phyloP scores from a whole-genome alignment of 1,140 invertebrate genomes.

The Augochlora pura region DNA sequence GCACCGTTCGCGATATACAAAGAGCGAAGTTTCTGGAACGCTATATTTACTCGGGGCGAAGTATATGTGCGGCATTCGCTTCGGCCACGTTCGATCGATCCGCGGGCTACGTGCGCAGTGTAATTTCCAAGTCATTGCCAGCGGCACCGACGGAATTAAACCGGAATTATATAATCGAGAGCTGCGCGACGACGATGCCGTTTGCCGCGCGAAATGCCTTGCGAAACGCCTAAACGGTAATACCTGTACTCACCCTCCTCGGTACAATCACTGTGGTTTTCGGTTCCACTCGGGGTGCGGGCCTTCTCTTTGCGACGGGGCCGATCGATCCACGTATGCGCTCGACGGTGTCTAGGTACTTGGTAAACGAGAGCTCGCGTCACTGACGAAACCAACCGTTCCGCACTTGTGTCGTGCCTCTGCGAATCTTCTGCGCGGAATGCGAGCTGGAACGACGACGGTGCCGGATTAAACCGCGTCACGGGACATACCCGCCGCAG shows the following conservation, averaged over 20 bases:
- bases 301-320: background rate
- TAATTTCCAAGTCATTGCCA: conserved; percentile 12
- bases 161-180: conserved; percentile 22
- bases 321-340: background rate
- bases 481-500: conserved; percentile 22
- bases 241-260: conserved; percentile 64
- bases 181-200: background rate
- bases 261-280: conserved; percentile 46
- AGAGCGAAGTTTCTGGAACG: conserved; percentile 25
- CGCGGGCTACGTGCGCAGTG: background rate
- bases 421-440: conserved; percentile 38
- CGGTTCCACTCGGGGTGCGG: conserved; percentile 58
- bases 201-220: background rate
- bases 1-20: background rate
- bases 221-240: background rate
- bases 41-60: conserved; percentile 9
- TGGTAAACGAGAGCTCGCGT: background rate
- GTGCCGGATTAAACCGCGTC: conserved; percentile 61
- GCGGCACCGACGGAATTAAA: conserved; percentile 20
- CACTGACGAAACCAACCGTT: background rate
- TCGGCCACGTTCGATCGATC: conserved; percentile 31
- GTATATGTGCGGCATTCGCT: background rate
- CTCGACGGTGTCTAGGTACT: too few species aligned
- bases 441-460: conserved; percentile 43
- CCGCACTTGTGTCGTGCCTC: background rate